Evolutionary conservation across 2,888 invertebrate genomes (phyloP).

Genomic region (Trissonchulus sp.): DNA sequence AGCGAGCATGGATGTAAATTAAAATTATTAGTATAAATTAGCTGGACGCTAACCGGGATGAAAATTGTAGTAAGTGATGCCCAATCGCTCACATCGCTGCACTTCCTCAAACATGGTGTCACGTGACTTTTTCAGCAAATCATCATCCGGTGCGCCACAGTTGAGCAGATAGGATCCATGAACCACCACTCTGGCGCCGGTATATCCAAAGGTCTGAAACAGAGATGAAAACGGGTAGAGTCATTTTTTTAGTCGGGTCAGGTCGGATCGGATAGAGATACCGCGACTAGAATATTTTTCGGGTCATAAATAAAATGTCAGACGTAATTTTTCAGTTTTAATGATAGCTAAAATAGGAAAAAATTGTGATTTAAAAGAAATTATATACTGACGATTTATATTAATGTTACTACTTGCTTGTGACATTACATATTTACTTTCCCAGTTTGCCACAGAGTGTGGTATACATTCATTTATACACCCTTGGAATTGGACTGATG

Average conservation of each 20-base stretch:
- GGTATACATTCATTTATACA: too few relatives aligned
- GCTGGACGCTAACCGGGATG: too few relatives aligned
- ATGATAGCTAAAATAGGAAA: too few relatives aligned
- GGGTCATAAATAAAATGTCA: neutral
- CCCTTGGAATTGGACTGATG: too few relatives aligned
- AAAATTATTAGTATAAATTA: too few relatives aligned
- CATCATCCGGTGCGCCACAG: slow-evolving; percentile 55
- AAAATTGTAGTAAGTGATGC: slow-evolving; percentile 56
- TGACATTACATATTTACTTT: too few relatives aligned
- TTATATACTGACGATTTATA: too few relatives aligned
- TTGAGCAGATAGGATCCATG: slow-evolving; percentile 57
- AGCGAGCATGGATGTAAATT: too few relatives aligned
- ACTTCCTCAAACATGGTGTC: slow-evolving; percentile 55
- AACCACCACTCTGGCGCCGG: slow-evolving; percentile 47
- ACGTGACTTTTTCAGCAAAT: slow-evolving; percentile 53
- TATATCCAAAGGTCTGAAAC: slow-evolving; percentile 44
- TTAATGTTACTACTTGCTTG: too few relatives aligned
- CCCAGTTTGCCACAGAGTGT: too few relatives aligned
- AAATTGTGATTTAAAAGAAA: too few relatives aligned
- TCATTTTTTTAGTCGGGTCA: neutral
- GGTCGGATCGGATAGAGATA: neutral
- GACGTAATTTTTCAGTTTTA: too few relatives aligned
- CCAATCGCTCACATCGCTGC: slow-evolving; percentile 55
- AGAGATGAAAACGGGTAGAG: neutral
- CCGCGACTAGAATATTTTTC: slow-evolving; percentile 29